These are phyloP conservation scores for Dendrocopos noguchii DNA, from an alignment of 2,113 vertebrate species.

Conservation along the genomic window DNA sequence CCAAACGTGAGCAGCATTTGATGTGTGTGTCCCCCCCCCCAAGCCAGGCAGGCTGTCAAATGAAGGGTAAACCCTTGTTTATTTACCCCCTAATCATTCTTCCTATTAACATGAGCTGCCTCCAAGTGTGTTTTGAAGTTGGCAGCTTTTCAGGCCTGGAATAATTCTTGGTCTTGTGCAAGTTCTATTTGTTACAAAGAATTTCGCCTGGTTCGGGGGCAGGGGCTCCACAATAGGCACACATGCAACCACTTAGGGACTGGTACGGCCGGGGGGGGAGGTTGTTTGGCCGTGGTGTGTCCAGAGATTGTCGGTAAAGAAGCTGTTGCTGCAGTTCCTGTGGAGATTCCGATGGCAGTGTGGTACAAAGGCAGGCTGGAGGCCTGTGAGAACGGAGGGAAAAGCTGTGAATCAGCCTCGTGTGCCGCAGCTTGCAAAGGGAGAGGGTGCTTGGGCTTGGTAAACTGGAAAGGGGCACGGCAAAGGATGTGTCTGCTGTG, in stretches of 20 bases:
- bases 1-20: neutral
- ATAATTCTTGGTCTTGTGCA: neutral
- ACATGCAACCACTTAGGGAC: neutral
- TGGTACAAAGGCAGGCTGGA: neutral
- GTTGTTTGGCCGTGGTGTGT: neutral
- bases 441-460: neutral
- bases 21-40: neutral
- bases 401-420: neutral
- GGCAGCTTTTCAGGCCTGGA: neutral
- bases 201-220: neutral
- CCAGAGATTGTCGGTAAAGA: neutral
- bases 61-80: neutral
- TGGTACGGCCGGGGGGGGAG: neutral
- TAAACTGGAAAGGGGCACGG: neutral
- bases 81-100: neutral
- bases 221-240: neutral
- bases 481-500: neutral
- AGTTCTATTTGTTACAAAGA: neutral
- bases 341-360: neutral
- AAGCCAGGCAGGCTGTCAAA: neutral
- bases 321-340: neutral
- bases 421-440: neutral
- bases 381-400: neutral
- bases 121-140: slow-evolving; percentile 9
- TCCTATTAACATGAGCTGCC: neutral